These are phyloP conservation scores for Sarcophilus harrisii DNA, from an alignment of 2,797 vertebrate species.

Conservation along the genomic window DNA sequence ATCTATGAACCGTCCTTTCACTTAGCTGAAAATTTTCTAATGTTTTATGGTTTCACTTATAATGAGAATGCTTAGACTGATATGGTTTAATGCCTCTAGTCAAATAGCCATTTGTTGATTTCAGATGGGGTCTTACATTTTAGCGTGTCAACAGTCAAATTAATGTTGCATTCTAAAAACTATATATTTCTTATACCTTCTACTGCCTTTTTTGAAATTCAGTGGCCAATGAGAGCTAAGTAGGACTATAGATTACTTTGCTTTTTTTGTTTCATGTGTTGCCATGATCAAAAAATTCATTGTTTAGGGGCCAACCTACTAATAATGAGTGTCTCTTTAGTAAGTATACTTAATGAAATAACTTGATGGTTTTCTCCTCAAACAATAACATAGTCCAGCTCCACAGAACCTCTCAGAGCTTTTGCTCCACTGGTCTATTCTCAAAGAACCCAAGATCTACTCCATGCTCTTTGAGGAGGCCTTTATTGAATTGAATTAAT, in stretches of 20 bases:
- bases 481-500: not conserved
- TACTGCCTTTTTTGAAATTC: not conserved
- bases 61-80: not conserved
- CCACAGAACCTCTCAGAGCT: not conserved
- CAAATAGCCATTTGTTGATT: not conserved
- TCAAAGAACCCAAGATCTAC: not conserved
- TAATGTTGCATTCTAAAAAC: not conserved
- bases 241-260: not conserved
- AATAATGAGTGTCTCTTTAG: not conserved
- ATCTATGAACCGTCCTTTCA: not conserved
- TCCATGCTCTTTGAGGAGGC: not conserved
- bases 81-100: not conserved
- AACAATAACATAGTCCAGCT: not conserved
- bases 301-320: not conserved
- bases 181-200: not conserved
- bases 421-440: not conserved
- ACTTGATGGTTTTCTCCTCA: not conserved
- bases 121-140: not conserved
- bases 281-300: not conserved
- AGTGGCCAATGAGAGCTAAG: not conserved
- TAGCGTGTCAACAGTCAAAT: not conserved
- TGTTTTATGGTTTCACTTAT: not conserved
- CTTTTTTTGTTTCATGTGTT: not conserved
- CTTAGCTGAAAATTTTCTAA: not conserved
- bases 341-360: not conserved